Evolutionary conservation across 2,888 invertebrate species (phyloP), one percentile per base, ranked within the genome.

Genomic region (Yponomeuta evonymella): DNA sequence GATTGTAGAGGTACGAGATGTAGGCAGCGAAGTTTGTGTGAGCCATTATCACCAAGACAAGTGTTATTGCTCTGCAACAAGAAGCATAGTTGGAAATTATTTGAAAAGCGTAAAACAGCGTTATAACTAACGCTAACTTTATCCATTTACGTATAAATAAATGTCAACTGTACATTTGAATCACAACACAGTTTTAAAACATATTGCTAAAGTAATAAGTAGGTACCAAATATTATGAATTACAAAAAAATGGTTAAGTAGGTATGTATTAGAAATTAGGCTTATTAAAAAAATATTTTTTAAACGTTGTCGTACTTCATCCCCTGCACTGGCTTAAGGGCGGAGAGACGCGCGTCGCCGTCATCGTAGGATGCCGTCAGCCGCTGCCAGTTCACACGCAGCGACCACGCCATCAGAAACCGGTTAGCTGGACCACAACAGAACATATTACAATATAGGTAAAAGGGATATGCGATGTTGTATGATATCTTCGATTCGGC

Each of bases 281-380:
- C 23, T 23, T 23, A 62, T 11, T 62, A n/a, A 15, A 23, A 62
- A 62, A 23, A 62, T 62, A 23, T 15, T n/a, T 33, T 62, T 62
- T 3, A 15, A 62, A 62, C 23, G 0, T 23, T 23, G 23, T 23
- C 23, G 15, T 72, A 87, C 88, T 86, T 79, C 62, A 83, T 9
- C 0, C 88, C 88, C 70, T 87, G 85, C 9, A 87, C 75, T 0
- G 87, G 83, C 0, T 76, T 71, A 0, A 88, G 79, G 0, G 82
- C 80, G 0, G 78, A 72, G 4, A 83, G 76, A 0, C 81, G 76
- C 2, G 83, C 82, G 75, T 87, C 85, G 0, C 82, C 81, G 15
- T 80, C 79, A 9, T 82, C 82, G 72, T 82, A 76, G 0, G 74
- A 73, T 3, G 80, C 77, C 0, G 79, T 79, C 71, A 89, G 79